Evolutionary conservation across 2,113 vertebrate genomes (phyloP).

Genomic region (Bos indicus): DNA sequence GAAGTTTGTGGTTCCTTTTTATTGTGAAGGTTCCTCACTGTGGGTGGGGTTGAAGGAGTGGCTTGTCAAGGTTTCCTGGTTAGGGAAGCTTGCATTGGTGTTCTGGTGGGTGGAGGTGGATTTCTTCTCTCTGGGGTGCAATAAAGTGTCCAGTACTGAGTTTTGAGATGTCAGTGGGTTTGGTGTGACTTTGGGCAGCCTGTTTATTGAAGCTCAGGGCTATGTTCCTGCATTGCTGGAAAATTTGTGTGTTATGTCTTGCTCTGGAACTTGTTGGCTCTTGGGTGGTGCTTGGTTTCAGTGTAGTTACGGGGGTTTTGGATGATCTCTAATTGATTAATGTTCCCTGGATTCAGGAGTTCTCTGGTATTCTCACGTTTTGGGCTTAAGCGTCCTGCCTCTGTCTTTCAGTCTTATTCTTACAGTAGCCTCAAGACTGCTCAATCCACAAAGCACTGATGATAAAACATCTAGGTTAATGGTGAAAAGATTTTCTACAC

Average conservation of each 20-base stretch:
- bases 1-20: background rate
- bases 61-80: background rate
- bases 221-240: background rate
- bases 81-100: rapidly evolving
- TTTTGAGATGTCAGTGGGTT: background rate
- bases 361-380: background rate
- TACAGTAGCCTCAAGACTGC: background rate
- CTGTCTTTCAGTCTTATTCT: background rate
- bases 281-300: background rate
- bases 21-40: background rate
- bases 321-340: background rate
- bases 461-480: background rate
- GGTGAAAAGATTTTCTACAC: background rate
- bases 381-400: background rate
- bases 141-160: background rate
- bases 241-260: background rate
- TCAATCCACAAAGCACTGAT: background rate
- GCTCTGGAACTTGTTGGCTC: background rate
- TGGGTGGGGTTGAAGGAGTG: background rate
- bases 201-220: background rate
- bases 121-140: background rate
- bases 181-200: background rate
- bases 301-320: background rate
- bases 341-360: background rate
- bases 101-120: background rate